Conservation (phyloP, 2,888 invertebrate genomes). For the Eugnorisma glareosa region DNA sequence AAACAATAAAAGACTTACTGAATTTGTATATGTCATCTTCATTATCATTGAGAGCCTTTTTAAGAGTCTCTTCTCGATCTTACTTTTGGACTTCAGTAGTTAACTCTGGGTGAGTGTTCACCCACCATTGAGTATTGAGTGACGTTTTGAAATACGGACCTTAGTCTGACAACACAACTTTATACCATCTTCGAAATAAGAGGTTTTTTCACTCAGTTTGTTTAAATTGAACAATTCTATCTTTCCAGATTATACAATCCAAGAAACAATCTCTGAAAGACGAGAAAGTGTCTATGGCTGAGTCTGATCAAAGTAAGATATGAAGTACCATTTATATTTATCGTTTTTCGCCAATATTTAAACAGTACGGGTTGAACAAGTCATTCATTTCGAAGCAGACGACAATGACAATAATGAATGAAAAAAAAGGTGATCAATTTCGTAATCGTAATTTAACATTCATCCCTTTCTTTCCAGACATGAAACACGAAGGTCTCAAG, state of each 20-base stretch:
- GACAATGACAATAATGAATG: background rate
- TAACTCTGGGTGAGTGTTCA: too few species aligned
- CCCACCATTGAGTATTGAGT: background rate
- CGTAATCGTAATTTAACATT: background rate
- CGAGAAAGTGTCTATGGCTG: constrained; percentile 32
- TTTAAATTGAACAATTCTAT: background rate
- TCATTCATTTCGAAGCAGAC: background rate
- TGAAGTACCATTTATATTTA: background rate
- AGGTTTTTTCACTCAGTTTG: background rate
- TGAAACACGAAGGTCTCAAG: constrained; percentile 50
- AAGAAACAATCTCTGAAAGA: constrained; percentile 47
- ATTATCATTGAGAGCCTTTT: background rate
- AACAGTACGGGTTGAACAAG: background rate
- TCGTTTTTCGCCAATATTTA: background rate
- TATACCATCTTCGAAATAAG: background rate
- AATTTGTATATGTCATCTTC: background rate
- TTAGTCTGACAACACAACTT: background rate
- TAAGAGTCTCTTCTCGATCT: background rate
- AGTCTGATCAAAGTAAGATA: constrained; percentile 50
- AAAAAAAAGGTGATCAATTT: background rate
- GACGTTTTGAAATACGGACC: background rate
- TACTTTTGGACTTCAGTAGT: background rate
- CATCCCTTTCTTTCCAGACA: constrained; percentile 11
- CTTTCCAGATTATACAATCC: constrained; percentile 51
- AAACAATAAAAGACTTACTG: background rate